Evolutionary conservation across 2,797 vertebrate species (phyloP), one percentile per base, ranked within the genome.

Genomic region (Chromis chromis): DNA sequence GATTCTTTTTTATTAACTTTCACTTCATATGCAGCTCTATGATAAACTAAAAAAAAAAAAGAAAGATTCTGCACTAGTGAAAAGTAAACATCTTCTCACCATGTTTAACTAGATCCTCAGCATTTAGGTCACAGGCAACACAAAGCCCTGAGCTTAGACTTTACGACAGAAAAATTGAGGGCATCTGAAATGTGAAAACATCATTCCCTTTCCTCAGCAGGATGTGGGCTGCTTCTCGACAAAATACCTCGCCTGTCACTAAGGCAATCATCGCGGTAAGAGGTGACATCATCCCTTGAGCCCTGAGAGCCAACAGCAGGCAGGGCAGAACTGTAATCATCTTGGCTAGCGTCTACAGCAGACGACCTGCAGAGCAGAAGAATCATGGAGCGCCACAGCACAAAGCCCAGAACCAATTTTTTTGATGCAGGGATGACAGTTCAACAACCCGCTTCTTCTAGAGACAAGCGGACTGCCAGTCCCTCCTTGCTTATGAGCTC

Each of bases 261-360:
- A 24, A 81, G 71, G 70, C 70, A 73, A 86, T 88, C 72, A 44
- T 49, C 25, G 74, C 68, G 79, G 44, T 67, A 68, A 21, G 68
- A 76, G 76, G 81, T 88, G 88, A 93, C 88, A 85, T 91, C 86
- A 90, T 90, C 70, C 78, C 74, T 36, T 3, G 58, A 75, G 68
- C 70, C 78, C 61, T 79, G 62, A 65, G 71, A 87, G 80, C 82
- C 74, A 65, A 81, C 42, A 71, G 69, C 58, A 83, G 62, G 57
- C 74, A 56, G 66, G 79, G 76, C 58, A 54, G 76, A 76, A 71
- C 84, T 88, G 86, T 85, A 87, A 90, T 89, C 89, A 87, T 86
- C 67, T 42, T 17, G 42, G 84, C 77, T 78, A 74, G 81, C 16
- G 53, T 82, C 52, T 56, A 49, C 49, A 74, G 68, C 57, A 36